phyloP scores from a whole-genome alignment of 2,113 vertebrate species.

The Pipra filicauda region DNA sequence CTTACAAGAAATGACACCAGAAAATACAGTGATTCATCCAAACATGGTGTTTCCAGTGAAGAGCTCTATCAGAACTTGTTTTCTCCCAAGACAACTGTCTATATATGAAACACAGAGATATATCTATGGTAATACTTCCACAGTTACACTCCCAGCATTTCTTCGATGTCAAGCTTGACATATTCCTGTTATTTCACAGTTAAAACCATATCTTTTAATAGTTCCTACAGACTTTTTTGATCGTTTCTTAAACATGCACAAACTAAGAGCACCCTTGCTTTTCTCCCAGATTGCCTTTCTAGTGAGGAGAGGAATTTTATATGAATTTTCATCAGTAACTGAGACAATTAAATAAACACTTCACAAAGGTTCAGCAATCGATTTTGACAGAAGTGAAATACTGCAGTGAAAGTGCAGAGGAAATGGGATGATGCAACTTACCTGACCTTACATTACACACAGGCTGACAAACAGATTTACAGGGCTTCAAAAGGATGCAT shows the following conservation, averaged over 20 bases:
- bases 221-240: not conserved
- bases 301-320: not conserved
- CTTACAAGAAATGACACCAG: not conserved
- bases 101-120: not conserved
- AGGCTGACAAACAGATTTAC: not conserved
- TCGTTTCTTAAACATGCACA: not conserved
- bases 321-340: not conserved
- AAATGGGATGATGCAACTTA: not conserved
- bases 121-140: not conserved
- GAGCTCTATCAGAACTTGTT: not conserved
- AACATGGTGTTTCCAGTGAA: not conserved
- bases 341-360: not conserved
- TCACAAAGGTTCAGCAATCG: not conserved
- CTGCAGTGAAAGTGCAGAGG: not conserved
- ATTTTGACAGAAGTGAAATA: not conserved
- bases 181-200: not conserved
- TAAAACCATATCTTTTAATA: not conserved
- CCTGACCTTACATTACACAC: not conserved
- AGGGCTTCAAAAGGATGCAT: not conserved
- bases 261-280: not conserved
- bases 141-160: not conserved
- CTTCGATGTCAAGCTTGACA: not conserved
- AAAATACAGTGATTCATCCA: not conserved
- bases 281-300: not conserved
- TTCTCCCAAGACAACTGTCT: not conserved